These are phyloP conservation scores for Mirounga angustirostris DNA, from an alignment of 2,113 vertebrate species.

Conservation along the genomic window DNA sequence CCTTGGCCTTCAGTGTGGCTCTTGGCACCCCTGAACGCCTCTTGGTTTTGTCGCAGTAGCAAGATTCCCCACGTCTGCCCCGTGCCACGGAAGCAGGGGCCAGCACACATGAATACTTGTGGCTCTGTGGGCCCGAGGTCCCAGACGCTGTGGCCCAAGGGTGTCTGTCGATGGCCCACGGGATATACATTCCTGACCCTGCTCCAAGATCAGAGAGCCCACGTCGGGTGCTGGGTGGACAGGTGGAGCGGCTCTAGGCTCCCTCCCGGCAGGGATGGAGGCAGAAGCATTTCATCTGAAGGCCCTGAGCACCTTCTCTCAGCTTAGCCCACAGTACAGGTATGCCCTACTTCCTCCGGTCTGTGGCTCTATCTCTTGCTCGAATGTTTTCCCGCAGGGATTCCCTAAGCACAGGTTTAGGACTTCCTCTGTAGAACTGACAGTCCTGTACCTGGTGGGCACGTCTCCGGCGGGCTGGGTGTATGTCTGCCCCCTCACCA, in stretches of 20 bases:
- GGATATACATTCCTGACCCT: not conserved
- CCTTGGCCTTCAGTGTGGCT: not conserved
- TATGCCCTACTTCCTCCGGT: not conserved
- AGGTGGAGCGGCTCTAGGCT: fast-evolving
- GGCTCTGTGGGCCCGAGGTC: not conserved
- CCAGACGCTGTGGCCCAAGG: too few species aligned
- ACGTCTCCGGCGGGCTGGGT: not conserved
- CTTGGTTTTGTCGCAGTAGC: not conserved
- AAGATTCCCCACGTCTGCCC: not conserved
- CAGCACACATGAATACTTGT: not conserved
- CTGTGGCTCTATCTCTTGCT: not conserved
- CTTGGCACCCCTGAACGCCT: not conserved
- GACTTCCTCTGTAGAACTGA: not conserved
- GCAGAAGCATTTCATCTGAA: not conserved
- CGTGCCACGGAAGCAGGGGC: not conserved
- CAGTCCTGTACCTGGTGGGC: not conserved
- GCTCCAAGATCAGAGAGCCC: not conserved
- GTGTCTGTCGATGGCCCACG: too few species aligned
- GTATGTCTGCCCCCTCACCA: not conserved
- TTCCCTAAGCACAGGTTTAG: too few species aligned
- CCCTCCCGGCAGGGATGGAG: not conserved
- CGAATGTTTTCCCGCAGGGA: not conserved
- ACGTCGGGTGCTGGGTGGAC: too few species aligned
- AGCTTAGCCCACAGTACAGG: not conserved
- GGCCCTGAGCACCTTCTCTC: not conserved